Conservation (phyloP, 2,888 invertebrate species). For the Drosophila austrosaltans region DNA sequence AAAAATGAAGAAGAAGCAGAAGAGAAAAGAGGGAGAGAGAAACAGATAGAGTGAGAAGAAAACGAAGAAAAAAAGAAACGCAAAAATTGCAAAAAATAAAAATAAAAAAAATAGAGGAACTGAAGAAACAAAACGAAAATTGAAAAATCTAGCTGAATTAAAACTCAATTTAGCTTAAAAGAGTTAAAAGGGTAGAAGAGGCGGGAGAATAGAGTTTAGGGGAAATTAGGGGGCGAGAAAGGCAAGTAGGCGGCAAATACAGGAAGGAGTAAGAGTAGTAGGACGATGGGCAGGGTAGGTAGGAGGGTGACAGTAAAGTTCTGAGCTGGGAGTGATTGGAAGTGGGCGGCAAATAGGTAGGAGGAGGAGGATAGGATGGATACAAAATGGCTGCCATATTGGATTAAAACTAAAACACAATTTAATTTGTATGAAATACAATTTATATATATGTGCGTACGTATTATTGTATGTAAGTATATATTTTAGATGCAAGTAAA, state of each 20-base stretch:
- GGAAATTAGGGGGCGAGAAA: background rate
- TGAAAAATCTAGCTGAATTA: slow-evolving; percentile 68
- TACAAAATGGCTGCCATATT: slow-evolving; percentile 81
- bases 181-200: slow-evolving; percentile 12
- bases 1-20: slow-evolving; percentile 52
- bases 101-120: slow-evolving; percentile 43
- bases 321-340: slow-evolving; percentile 38
- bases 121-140: slow-evolving; percentile 50
- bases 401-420: slow-evolving; percentile 80
- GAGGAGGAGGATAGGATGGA: slow-evolving; percentile 59
- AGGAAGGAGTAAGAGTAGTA: slow-evolving; percentile 20
- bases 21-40: slow-evolving; percentile 41
- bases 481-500: slow-evolving; percentile 12
- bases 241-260: slow-evolving; percentile 11
- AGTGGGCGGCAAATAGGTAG: slow-evolving; percentile 27
- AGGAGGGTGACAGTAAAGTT: too few relatives aligned
- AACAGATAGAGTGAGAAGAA: slow-evolving; percentile 36
- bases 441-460: slow-evolving; percentile 33
- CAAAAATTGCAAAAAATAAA: slow-evolving; percentile 53
- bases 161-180: slow-evolving; percentile 34
- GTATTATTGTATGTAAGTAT: background rate
- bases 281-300: slow-evolving; percentile 1
- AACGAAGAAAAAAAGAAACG: slow-evolving; percentile 43
- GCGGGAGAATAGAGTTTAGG: background rate
- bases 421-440: slow-evolving; percentile 64